Conservation (phyloP, 2,113 vertebrate species). For the Astatoreochromis straeleni region DNA sequence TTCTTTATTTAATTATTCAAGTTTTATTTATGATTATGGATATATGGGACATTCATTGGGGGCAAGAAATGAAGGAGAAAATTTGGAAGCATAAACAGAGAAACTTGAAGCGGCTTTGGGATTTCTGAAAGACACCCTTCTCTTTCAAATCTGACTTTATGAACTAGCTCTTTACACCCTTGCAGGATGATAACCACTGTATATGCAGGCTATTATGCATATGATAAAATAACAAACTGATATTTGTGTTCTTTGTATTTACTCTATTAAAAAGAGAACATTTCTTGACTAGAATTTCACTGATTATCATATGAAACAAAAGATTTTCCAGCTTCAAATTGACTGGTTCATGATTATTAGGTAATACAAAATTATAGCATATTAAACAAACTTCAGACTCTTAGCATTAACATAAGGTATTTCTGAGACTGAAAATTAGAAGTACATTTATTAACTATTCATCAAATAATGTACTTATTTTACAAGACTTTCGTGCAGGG, state of each 20-base stretch:
- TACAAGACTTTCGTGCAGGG: rapidly evolving
- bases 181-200: background rate
- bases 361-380: background rate
- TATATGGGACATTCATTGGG: background rate
- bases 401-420: background rate
- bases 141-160: background rate
- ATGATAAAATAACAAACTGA: background rate
- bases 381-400: background rate
- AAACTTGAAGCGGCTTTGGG: background rate
- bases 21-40: background rate
- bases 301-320: background rate
- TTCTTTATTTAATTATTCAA: background rate
- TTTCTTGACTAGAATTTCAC: background rate
- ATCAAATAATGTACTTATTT: background rate
- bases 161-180: background rate
- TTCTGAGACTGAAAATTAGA: background rate
- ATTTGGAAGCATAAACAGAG: background rate
- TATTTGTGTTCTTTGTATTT: background rate
- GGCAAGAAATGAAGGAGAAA: background rate
- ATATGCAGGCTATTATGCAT: background rate
- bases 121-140: background rate
- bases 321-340: background rate
- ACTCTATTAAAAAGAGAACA: background rate
- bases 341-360: background rate
- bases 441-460: background rate